Base-by-base conservation (phyloP, 1,140 invertebrate species). In the Stegodyphus dumicola region DNA sequence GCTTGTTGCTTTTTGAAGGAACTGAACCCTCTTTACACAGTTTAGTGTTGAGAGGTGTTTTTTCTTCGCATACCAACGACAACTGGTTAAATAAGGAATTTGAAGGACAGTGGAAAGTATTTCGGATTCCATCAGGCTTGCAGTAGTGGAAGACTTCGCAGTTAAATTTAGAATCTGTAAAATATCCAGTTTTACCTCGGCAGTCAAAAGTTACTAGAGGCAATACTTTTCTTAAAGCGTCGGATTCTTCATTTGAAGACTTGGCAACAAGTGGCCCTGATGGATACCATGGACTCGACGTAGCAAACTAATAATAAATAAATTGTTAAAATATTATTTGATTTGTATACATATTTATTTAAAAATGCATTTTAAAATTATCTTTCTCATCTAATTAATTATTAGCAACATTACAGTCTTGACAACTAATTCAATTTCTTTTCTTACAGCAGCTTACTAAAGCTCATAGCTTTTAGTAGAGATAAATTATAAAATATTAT, bases 91-190 rank as follows among this genome's bases (percentile, higher is more conserved):
- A 89, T 18, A 78, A 15, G 13, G 87, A 87, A 15, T 87, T 70
- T 9, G 84, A 69, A 0, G 88, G 89, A 69, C 89, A 89, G 33
- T 83, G 69, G 52, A 89, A 89, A 48, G 88, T 88, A 65, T 87
- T 89, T 56, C 88, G n/a, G 9, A 75, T 79, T 18, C 88, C 88
- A 75, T 89, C 86, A 7, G 64, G 76, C 70, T 89, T 88, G 67
- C 89, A 89, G 69, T 89, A 89, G 56, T 89, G 89, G 81, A 89
- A 89, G 15, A 90, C 88, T 85, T 89, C 87, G 77, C 89, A 90
- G 51, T 87, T 70, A 77, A 88, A 88, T 66, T 88, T 75, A 15
- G 64, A 7, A 85, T 90, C 89, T 15, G 89, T 77, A 71, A 89
- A 90, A 77, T 90, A 90, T 10, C 88, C 88, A 13, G 83, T 77